Conservation (phyloP, 1,140 invertebrate species). For the Drosophila trapezifrons region DNA sequence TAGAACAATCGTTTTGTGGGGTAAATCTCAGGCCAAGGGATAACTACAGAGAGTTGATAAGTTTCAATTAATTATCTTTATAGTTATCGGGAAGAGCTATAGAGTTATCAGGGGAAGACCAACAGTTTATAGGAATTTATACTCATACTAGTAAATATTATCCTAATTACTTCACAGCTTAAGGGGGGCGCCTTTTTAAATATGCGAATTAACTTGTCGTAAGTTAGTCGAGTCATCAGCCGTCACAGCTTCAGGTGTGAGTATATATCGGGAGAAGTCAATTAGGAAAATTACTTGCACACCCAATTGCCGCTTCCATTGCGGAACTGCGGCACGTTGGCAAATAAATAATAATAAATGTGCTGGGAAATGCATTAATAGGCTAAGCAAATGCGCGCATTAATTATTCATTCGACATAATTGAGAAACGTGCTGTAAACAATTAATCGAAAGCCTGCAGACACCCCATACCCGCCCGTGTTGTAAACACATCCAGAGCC, state of each 20-base stretch:
- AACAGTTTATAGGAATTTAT: background rate
- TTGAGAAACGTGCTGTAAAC: conserved; percentile 68
- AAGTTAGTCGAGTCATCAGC: conserved; percentile 1
- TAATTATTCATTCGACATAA: conserved; percentile 62
- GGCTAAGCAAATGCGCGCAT: conserved; percentile 48
- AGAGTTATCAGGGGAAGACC: background rate
- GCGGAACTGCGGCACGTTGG: conserved; percentile 68
- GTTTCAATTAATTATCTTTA: conserved; percentile 5
- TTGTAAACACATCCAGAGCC: conserved; percentile 39
- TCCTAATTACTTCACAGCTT: conserved; percentile 8
- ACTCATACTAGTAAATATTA: background rate
- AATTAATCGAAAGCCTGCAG: conserved; percentile 55
- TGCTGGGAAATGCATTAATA: conserved; percentile 66
- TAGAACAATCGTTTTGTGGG: background rate
- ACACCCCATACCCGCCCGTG: background rate
- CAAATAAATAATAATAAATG: conserved; percentile 74
- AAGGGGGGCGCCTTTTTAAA: background rate
- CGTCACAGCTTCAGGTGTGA: conserved; percentile 4
- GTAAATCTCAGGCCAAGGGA: background rate
- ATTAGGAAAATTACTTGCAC: conserved; percentile 57
- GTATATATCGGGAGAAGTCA: conserved; percentile 33
- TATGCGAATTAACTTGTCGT: conserved; percentile 8
- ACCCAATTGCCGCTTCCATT: conserved; percentile 48
- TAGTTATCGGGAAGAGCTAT: conserved; percentile 1
- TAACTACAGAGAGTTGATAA: background rate